Evolutionary conservation across 2,888 invertebrate genomes (phyloP).

Genomic region (Lysandra coridon): DNA sequence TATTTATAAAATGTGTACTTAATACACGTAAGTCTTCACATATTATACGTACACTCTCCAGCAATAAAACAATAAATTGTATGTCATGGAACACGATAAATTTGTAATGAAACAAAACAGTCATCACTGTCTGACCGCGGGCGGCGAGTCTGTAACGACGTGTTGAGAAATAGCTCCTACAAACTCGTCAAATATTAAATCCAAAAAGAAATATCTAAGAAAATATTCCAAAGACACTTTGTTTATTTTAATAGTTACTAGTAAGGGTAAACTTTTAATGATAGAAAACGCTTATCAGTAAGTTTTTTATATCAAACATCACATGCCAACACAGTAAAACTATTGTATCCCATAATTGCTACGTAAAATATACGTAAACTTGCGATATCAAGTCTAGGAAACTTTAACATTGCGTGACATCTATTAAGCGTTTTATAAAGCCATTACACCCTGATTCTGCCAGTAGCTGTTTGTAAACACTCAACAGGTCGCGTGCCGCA

Average conservation of each 20-base stretch:
- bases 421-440: neutral
- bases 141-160: neutral
- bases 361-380: neutral
- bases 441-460: neutral
- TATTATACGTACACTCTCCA: no score
- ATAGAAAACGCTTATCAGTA: no score
- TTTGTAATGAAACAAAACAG: neutral
- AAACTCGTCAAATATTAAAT: no score
- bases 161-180: neutral
- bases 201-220: no score
- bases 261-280: no score
- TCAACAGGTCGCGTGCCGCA: constrained; percentile 38
- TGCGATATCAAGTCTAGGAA: neutral
- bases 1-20: no score
- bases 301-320: no score
- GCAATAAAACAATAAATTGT: neutral
- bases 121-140: neutral
- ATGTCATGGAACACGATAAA: neutral
- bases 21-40: no score
- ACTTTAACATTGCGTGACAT: neutral
- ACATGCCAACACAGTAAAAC: no score
- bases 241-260: no score
- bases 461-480: constrained; percentile 28
- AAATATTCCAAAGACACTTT: no score
- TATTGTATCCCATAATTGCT: no score